These are phyloP conservation scores for Patella pellucida DNA, from an alignment of 2,888 invertebrate species.

Conservation along the genomic window DNA sequence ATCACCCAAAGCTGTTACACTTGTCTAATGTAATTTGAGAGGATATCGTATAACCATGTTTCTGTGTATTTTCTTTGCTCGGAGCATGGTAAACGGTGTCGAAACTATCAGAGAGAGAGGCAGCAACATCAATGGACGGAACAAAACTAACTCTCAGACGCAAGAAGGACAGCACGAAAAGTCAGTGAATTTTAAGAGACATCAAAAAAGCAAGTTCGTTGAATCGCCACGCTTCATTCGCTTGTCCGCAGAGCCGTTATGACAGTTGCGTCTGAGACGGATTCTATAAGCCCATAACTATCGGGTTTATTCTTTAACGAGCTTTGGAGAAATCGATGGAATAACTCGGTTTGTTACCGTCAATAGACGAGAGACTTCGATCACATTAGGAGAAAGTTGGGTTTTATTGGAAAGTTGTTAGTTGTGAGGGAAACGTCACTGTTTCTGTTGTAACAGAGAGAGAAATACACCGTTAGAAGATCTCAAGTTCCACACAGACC, in stretches of 20 bases:
- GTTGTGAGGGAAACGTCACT: too few relatives aligned
- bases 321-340: slow-evolving; percentile 5
- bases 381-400: background rate
- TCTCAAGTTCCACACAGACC: too few relatives aligned
- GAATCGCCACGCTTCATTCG: slow-evolving; percentile 1
- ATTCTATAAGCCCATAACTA: slow-evolving; percentile 1
- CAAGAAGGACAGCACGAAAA: background rate
- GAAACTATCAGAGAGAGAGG: background rate
- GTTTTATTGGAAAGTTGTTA: too few relatives aligned
- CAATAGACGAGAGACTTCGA: background rate
- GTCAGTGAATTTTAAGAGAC: background rate
- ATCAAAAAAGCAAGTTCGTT: background rate
- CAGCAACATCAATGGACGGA: too few relatives aligned
- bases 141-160: too few relatives aligned
- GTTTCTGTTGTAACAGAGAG: background rate
- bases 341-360: slow-evolving; percentile 4
- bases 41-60: slow-evolving; percentile 7
- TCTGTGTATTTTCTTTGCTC: slow-evolving; percentile 9
- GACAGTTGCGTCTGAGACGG: background rate
- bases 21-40: slow-evolving; percentile 11
- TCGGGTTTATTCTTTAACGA: slow-evolving; percentile 8
- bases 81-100: background rate
- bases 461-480: background rate
- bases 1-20: slow-evolving; percentile 5
- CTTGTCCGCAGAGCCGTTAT: background rate